Conservation (phyloP, 2,113 vertebrate species). For the Aphyosemion australe region DNA sequence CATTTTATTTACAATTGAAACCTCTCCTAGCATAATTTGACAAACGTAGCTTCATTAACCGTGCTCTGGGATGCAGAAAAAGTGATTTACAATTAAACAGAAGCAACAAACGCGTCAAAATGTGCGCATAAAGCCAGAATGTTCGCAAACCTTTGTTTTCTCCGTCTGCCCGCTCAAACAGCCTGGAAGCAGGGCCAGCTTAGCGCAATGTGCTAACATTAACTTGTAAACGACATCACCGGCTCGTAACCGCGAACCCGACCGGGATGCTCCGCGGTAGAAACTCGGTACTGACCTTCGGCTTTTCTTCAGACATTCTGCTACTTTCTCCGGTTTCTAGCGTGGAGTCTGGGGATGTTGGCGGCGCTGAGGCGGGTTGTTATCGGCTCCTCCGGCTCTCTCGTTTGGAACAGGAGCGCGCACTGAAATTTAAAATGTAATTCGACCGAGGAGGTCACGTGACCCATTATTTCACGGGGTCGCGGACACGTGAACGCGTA, state of each 20-base stretch:
- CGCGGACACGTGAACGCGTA: conserved; percentile 69
- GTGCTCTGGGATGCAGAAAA: fast-evolving
- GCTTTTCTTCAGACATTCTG: conserved; percentile 90
- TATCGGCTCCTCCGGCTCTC: conserved; percentile 69
- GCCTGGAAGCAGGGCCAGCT: conserved; percentile 45
- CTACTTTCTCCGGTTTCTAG: conserved; percentile 19
- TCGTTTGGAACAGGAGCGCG: conserved; percentile 76
- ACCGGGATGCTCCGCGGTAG: fast-evolving
- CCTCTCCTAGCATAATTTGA: neutral
- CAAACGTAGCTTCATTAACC: neutral
- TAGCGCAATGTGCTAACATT: conserved; percentile 36
- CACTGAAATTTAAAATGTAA: conserved; percentile 63
- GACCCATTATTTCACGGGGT: conserved; percentile 53
- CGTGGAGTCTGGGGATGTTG: neutral
- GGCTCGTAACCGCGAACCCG: neutral
- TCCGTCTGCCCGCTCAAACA: conserved; percentile 71
- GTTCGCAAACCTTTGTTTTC: conserved; percentile 77
- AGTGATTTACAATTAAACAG: fast-evolving
- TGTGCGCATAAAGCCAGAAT: conserved; percentile 32
- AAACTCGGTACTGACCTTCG: conserved; percentile 80
- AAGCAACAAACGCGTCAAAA: neutral
- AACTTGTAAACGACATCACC: neutral
- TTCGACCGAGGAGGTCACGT: conserved; percentile 80
- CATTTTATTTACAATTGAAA: conserved; percentile 28
- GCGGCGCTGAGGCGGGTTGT: conserved; percentile 19